Percentiles rank a stretch among this genome's conserved stretches.
These are phyloP conservation scores for Idaea dimidiata DNA, from an alignment of 2,888 invertebrate genomes.

Conservation along the genomic window DNA sequence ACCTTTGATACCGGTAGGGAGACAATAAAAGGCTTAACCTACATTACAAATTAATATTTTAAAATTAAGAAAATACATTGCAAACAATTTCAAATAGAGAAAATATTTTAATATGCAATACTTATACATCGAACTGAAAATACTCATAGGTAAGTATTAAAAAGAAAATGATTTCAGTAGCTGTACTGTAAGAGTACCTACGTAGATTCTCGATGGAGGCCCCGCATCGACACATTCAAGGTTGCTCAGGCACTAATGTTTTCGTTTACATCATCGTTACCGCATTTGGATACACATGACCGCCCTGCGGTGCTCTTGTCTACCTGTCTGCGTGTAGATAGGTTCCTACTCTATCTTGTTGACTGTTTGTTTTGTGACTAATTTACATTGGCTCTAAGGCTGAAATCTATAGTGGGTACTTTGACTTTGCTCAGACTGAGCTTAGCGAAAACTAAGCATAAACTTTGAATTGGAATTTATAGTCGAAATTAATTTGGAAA, in stretches of 20 bases:
- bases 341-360: neutral
- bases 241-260: neutral
- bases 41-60: too few relatives aligned
- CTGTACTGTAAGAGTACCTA: neutral
- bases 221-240: neutral
- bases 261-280: constrained; percentile 50
- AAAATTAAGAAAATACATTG: too few relatives aligned
- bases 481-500: too few relatives aligned
- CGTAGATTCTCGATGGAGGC: neutral
- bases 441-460: too few relatives aligned
- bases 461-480: too few relatives aligned
- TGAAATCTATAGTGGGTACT: too few relatives aligned
- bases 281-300: constrained; percentile 31
- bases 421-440: too few relatives aligned
- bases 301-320: neutral
- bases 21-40: too few relatives aligned
- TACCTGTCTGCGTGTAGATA: neutral
- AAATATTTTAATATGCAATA: too few relatives aligned
- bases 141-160: neutral
- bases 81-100: too few relatives aligned
- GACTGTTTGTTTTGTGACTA: neutral
- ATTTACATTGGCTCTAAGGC: too few relatives aligned
- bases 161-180: neutral
- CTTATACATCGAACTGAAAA: neutral
- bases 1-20: too few relatives aligned